These are phyloP conservation scores for Lampropteryx suffumata DNA, from an alignment of 2,888 invertebrate species.

Conservation along the genomic window DNA sequence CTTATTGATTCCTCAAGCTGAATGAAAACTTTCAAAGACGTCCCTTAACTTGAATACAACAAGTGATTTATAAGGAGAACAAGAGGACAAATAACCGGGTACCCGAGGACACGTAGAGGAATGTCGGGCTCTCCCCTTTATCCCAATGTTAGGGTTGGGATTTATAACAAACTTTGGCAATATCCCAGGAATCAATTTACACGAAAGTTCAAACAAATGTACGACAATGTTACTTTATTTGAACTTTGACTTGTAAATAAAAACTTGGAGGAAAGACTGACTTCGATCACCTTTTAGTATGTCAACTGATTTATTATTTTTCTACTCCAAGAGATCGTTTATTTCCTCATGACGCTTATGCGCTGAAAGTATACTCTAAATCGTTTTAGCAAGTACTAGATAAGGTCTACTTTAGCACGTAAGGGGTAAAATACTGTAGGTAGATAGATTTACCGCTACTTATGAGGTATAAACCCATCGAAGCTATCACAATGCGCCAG, in stretches of 20 bases:
- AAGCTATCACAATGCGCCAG: conserved; percentile 21
- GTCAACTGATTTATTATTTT: too few species aligned
- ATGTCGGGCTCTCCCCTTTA: conserved; percentile 52
- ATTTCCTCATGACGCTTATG: too few species aligned
- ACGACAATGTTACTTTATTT: conserved; percentile 34
- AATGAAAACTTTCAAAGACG: conserved; percentile 24
- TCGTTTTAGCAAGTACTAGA: too few species aligned
- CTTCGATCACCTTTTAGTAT: conserved; percentile 7
- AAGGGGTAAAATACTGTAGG: too few species aligned
- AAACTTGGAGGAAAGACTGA: conserved; percentile 10
- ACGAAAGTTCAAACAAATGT: conserved; percentile 50
- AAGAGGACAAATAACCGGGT: conserved; percentile 48
- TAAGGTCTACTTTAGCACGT: too few species aligned
- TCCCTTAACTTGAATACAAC: conserved; percentile 34
- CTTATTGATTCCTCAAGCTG: conserved; percentile 2
- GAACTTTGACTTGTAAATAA: conserved; percentile 28
- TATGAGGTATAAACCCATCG: conserved; percentile 7
- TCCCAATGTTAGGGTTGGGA: conserved; percentile 44
- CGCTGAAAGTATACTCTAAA: too few species aligned
- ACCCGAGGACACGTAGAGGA: conserved; percentile 39
- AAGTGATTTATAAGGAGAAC: conserved; percentile 44
- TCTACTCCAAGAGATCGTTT: too few species aligned
- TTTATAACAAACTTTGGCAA: conserved; percentile 68
- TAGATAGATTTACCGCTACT: neutral
- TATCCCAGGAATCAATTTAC: conserved; percentile 65